Evolutionary conservation across 1,140 invertebrate species (phyloP).

Genomic region (Drosophila serrata): DNA sequence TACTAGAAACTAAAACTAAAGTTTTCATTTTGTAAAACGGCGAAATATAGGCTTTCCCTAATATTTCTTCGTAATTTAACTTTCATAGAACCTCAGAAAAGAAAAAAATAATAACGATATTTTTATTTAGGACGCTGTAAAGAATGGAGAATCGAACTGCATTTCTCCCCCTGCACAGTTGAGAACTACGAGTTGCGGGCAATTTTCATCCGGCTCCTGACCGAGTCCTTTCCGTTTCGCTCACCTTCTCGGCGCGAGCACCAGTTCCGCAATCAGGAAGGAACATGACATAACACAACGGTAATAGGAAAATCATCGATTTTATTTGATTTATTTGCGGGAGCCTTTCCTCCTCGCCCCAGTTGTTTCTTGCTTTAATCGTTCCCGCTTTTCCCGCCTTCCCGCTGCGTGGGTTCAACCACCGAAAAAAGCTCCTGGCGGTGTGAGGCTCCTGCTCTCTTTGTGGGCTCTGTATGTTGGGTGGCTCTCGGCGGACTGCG

Average conservation of each 20-base stretch:
- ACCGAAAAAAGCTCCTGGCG: slow-evolving; percentile 28
- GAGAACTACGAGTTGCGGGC: slow-evolving; percentile 9
- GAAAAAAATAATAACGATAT: background rate
- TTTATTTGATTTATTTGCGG: slow-evolving; percentile 79
- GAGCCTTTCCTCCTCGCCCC: slow-evolving; percentile 19
- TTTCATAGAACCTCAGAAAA: background rate
- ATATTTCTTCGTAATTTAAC: background rate
- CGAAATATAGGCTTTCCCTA: background rate
- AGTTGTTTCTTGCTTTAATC: slow-evolving; percentile 40
- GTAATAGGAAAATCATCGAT: slow-evolving; percentile 83
- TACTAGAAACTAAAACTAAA: too few relatives aligned
- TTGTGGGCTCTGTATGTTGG: background rate
- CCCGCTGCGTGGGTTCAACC: slow-evolving; percentile 26
- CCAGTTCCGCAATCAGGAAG: slow-evolving; percentile 52
- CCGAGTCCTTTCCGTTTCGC: slow-evolving; percentile 33
- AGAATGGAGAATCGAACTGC: slow-evolving; percentile 15
- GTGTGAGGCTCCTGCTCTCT: background rate
- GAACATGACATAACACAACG: slow-evolving; percentile 80
- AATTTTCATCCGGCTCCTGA: slow-evolving; percentile 23
- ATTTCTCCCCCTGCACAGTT: background rate
- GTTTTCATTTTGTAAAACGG: too few relatives aligned
- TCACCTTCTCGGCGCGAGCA: background rate
- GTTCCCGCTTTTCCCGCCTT: slow-evolving; percentile 25
- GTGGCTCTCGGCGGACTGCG: slow-evolving; percentile 26
- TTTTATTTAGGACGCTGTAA: background rate